Evolutionary conservation across 1,140 invertebrate species (phyloP).

Genomic region (Tetramorium alpestre): DNA sequence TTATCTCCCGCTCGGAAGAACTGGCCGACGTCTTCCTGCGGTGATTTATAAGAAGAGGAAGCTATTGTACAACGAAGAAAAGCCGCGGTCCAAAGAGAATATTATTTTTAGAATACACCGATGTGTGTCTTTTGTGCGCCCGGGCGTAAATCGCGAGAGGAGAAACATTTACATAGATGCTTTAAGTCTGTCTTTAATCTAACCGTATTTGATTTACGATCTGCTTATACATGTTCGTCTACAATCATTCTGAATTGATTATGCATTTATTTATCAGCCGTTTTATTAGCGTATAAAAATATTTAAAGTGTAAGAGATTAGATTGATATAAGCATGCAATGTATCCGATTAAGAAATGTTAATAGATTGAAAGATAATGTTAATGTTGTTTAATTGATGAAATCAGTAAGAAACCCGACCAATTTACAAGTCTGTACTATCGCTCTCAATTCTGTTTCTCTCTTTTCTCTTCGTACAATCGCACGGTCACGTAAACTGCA

Average conservation of each 20-base stretch:
- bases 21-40: background rate
- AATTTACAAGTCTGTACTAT: slow-evolving; percentile 20
- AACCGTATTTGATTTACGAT: background rate
- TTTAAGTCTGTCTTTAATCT: background rate
- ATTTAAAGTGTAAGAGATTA: background rate
- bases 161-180: background rate
- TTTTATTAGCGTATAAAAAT: background rate
- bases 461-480: background rate
- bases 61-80: slow-evolving; percentile 35
- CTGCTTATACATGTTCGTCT: background rate
- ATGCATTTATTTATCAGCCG: background rate
- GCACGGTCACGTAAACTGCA: slow-evolving; percentile 39
- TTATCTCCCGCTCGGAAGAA: slow-evolving; percentile 36
- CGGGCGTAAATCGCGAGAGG: background rate
- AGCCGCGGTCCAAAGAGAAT: slow-evolving; percentile 23
- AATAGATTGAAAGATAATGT: slow-evolving; percentile 32
- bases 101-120: slow-evolving; percentile 37
- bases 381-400: slow-evolving; percentile 65
- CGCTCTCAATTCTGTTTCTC: background rate
- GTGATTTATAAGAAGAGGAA: slow-evolving; percentile 52
- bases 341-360: background rate
- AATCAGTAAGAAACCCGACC: slow-evolving; percentile 47
- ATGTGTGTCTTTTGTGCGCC: background rate
- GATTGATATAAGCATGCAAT: background rate
- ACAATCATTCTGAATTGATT: background rate